These are phyloP conservation scores for Geodia barretti DNA, from an alignment of 37 sponge, comb jelly and placozoan genomes.

Conservation along the genomic window DNA sequence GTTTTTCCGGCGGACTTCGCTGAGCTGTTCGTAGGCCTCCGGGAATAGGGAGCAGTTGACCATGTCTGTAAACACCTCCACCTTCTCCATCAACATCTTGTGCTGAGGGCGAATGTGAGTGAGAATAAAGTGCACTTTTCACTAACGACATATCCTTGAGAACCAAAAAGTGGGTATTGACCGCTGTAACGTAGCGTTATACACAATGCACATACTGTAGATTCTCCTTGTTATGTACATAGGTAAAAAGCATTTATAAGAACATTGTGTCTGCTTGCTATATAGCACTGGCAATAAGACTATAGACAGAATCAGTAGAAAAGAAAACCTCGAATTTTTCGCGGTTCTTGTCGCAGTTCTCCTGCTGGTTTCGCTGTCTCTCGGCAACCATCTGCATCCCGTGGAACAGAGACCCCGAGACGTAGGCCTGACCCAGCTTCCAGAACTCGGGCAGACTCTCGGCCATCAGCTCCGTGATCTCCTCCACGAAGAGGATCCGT, in stretches of 20 bases:
- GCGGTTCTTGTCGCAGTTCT: conserved; percentile 31
- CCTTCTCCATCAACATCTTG: conserved; percentile 64
- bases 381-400: conserved; percentile 59
- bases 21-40: conserved; percentile 42
- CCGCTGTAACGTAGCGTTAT: too few relatives aligned
- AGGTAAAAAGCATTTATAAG: too few relatives aligned
- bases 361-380: conserved; percentile 35
- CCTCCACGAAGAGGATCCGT: conserved; percentile 83
- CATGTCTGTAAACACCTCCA: conserved; percentile 83
- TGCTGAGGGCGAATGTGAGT: not conserved
- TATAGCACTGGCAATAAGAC: not conserved
- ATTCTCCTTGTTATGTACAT: too few relatives aligned
- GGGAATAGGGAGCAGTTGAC: conserved; percentile 77
- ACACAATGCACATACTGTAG: too few relatives aligned
- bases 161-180: too few relatives aligned
- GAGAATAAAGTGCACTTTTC: too few relatives aligned
- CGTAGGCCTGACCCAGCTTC: conserved; percentile 83
- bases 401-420: conserved; percentile 65
- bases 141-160: too few relatives aligned
- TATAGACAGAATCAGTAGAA: not conserved
- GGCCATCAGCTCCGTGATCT: conserved; percentile 65
- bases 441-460: conserved; percentile 86
- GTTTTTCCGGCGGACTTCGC: conserved; percentile 37
- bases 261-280: too few relatives aligned
- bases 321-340: conserved; percentile 55